These are phyloP conservation scores for Cochlearius cochlearius DNA, from an alignment of 2,113 vertebrate genomes.

Conservation along the genomic window DNA sequence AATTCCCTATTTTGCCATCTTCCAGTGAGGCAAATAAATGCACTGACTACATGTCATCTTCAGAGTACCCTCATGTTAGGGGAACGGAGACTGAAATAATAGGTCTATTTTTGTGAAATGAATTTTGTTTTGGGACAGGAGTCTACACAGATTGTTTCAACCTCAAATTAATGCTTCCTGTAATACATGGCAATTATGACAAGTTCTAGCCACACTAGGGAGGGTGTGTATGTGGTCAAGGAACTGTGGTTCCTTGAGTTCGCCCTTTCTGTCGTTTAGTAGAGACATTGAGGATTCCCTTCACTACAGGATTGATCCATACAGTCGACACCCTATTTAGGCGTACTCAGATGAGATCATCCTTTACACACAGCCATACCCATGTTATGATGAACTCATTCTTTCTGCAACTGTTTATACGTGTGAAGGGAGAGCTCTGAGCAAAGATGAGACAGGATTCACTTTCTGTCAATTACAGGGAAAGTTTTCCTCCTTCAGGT, in stretches of 20 bases:
- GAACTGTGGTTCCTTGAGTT: neutral
- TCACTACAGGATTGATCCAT: neutral
- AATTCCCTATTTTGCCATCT: neutral
- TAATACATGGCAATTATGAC: neutral
- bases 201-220: neutral
- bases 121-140: neutral
- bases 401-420: neutral
- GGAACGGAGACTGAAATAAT: neutral
- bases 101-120: neutral
- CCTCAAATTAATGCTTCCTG: neutral
- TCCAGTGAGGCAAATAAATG: neutral
- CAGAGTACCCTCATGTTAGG: neutral
- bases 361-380: neutral
- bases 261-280: neutral
- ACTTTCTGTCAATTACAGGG: neutral
- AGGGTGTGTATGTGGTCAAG: neutral
- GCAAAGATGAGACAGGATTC: neutral
- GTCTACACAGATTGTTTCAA: neutral
- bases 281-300: neutral
- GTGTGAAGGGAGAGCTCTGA: neutral
- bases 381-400: slow-evolving; percentile 9
- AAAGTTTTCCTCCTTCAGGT: neutral
- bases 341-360: slow-evolving; percentile 9
- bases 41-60: neutral
- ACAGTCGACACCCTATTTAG: neutral